Conservation (phyloP, 2,113 vertebrate species). For the Corythoichthys haematopterus region DNA sequence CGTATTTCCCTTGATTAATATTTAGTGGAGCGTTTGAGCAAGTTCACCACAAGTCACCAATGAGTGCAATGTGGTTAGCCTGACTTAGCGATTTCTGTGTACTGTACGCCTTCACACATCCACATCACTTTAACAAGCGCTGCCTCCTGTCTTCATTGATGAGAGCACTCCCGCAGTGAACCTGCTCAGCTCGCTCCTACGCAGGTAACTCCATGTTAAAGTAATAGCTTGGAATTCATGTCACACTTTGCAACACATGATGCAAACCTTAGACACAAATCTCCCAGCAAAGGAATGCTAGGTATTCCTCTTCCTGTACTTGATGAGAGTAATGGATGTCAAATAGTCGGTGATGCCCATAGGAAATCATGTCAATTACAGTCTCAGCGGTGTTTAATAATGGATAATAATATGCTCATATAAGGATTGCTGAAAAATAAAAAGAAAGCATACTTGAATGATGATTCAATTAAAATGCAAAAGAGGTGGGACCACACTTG, state of each 20-base stretch:
- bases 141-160: slow-evolving; percentile 30
- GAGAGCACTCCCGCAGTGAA: slow-evolving; percentile 25
- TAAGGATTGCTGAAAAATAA: no score
- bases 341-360: slow-evolving; percentile 33
- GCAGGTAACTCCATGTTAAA: slow-evolving; percentile 16
- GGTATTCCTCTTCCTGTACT: slow-evolving; percentile 25
- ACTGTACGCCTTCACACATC: slow-evolving; percentile 27
- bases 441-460: no score
- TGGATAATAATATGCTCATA: neutral
- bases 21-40: slow-evolving; percentile 57
- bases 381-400: slow-evolving; percentile 8
- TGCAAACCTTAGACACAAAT: slow-evolving; percentile 59
- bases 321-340: slow-evolving; percentile 56
- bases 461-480: no score
- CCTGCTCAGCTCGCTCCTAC: slow-evolving; percentile 21
- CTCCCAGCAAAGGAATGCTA: slow-evolving; percentile 27
- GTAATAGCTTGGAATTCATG: slow-evolving; percentile 40
- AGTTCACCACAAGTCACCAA: slow-evolving; percentile 60
- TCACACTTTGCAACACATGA: slow-evolving; percentile 45
- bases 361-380: slow-evolving; percentile 32
- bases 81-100: slow-evolving; percentile 40
- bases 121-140: slow-evolving; percentile 56
- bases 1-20: slow-evolving; percentile 60
- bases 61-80: slow-evolving; percentile 54
- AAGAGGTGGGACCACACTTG: no score